Evolutionary conservation across 2,113 vertebrate genomes (phyloP), one percentile per base, ranked within the genome.

Genomic region (Alces alces): DNA sequence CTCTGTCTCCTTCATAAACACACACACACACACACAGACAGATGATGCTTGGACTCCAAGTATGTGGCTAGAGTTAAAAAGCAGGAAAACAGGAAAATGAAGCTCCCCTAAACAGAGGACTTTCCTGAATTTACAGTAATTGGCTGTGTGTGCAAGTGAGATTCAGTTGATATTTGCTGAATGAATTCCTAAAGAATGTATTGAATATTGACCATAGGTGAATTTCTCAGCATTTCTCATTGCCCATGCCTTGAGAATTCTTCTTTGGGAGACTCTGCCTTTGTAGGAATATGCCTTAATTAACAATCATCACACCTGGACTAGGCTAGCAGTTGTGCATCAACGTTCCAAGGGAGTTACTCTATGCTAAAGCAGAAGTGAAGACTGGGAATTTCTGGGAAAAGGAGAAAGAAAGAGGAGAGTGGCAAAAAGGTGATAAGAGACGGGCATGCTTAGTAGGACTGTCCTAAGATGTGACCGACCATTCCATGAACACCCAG

Each of bases 11-110:
- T 70, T 70, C 66, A 70, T 70, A 70, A 23, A n/a, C 33, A 66
- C 30, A 39, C 4, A 43, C 3, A 55, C 80, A 64, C 27, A 28
- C 3, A 43, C 30, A 45, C 33, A 60, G 25, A 79, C 15, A 50
- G 2, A 82, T 9, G 0, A 6, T 28, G 5, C 13, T 4, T 25
- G 5, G 45, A 2, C 14, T 50, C 33, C 27, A n/a, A 5, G 8
- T 12, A 30, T 94, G 3, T 60, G 70, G 13, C 7, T 50, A 21
- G 15, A 58, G 28, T 76, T 79, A 36, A 66, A 50, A 83, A 89
- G 76, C 12, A 33, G 61, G 19, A 60, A 16, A 96, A 52, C 2
- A 52, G 28, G 30, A 12, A 61, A 80, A 39, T 89, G 13, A 89
- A 93, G 10, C 14, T 55, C 19, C 2, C 23, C 16, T 36, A 79